Percentiles rank a stretch among this genome's conserved stretches.
phyloP scores from a whole-genome alignment of 2,797 vertebrate species.

The Ctenosaura bakeri region DNA sequence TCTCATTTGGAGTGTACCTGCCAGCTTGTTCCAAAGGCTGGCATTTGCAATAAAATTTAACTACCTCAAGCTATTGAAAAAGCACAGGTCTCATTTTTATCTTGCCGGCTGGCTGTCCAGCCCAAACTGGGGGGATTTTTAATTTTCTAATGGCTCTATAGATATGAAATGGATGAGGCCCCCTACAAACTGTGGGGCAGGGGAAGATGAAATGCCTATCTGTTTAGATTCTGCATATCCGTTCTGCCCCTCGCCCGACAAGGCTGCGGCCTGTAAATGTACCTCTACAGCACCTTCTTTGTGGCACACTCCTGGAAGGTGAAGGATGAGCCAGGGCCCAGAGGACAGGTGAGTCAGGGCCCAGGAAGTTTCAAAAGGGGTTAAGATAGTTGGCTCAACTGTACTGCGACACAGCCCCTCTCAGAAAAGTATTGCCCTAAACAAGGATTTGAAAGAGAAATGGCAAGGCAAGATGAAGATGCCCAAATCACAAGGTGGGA shows the following conservation, averaged over 20 bases:
- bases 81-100: neutral
- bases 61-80: neutral
- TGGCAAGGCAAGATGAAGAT: neutral
- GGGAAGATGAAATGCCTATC: no score
- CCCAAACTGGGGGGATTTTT: neutral
- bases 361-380: neutral
- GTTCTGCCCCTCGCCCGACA: neutral
- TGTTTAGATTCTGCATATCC: neutral
- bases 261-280: neutral
- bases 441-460: neutral
- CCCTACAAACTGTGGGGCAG: neutral
- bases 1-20: no score
- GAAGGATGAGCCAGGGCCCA: neutral
- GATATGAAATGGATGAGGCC: neutral
- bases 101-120: neutral
- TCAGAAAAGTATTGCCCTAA: neutral
- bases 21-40: neutral
- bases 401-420: neutral
- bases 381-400: neutral
- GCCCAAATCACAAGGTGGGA: no score
- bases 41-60: neutral
- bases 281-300: neutral
- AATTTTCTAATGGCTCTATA: no score
- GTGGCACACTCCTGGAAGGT: neutral
- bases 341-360: neutral